These are phyloP conservation scores for Pogonophryne albipinna DNA, from an alignment of 2,797 vertebrate genomes.

Conservation along the genomic window DNA sequence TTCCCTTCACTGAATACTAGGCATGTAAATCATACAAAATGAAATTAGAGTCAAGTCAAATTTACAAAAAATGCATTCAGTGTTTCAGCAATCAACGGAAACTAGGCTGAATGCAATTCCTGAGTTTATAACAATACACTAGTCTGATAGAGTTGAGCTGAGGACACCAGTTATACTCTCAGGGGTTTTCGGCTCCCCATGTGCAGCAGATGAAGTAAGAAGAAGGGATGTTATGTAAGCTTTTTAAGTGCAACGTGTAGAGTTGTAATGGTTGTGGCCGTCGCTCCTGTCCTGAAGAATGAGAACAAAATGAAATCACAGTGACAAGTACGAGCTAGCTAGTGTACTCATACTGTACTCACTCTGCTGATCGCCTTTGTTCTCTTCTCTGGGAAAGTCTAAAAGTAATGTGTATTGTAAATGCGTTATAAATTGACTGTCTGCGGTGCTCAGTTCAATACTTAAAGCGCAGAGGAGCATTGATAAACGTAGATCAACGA, in stretches of 20 bases:
- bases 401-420: background rate
- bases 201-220: slow-evolving; percentile 28
- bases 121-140: background rate
- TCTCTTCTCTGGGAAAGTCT: background rate
- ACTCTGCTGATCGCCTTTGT: background rate
- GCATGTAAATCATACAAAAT: background rate
- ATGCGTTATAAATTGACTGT: background rate
- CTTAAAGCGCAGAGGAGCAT: no score
- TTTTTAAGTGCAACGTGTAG: slow-evolving; percentile 38
- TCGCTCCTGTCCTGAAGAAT: slow-evolving; percentile 36
- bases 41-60: background rate
- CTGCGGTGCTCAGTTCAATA: background rate
- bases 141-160: background rate
- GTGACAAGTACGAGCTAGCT: slow-evolving; percentile 30
- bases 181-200: background rate
- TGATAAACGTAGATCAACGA: no score
- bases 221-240: slow-evolving; percentile 52
- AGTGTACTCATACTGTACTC: slow-evolving; percentile 22
- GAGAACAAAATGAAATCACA: slow-evolving; percentile 49
- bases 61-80: background rate
- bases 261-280: slow-evolving; percentile 42
- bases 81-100: background rate
- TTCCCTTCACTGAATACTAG: background rate
- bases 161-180: background rate
- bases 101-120: background rate